A percentile compares a stretch with the other conserved stretches of the same genome.
phyloP scores from a whole-genome alignment of 2,888 invertebrate genomes.

The Megastigmus dorsalis region DNA sequence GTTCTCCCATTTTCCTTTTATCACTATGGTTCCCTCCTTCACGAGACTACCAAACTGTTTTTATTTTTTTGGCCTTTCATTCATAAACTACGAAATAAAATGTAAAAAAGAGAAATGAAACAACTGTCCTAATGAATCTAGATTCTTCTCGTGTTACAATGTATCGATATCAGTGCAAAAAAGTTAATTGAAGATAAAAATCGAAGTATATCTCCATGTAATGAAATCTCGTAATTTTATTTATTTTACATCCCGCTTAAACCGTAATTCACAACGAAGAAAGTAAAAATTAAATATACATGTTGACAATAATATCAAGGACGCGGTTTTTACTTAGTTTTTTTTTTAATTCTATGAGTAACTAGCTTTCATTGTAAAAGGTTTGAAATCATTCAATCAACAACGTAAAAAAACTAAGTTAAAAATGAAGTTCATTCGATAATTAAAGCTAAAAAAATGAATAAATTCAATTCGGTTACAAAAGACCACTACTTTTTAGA shows the following conservation, averaged over 20 bases:
- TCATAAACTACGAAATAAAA: conserved; percentile 16
- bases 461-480: not conserved
- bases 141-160: conserved; percentile 22
- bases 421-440: not conserved
- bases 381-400: not conserved
- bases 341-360: not conserved
- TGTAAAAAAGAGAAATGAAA: conserved; percentile 5
- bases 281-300: not conserved
- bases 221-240: not conserved
- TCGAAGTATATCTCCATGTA: not conserved
- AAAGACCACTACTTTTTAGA: not conserved
- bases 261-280: no score
- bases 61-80: not conserved
- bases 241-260: not conserved
- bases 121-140: not conserved
- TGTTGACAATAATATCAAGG: not conserved
- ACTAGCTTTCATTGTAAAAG: not conserved
- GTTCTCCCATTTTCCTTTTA: conserved; percentile 46
- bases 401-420: not conserved
- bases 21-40: conserved; percentile 30
- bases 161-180: conserved; percentile 13
- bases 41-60: conserved; percentile 16
- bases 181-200: not conserved
- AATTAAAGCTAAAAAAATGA: conserved; percentile 1
- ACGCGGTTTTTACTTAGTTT: not conserved